Percentiles rank a stretch among this genome's conserved stretches.
Conservation (phyloP, 2,113 vertebrate genomes). For the Ptilonorhynchus violaceus region DNA sequence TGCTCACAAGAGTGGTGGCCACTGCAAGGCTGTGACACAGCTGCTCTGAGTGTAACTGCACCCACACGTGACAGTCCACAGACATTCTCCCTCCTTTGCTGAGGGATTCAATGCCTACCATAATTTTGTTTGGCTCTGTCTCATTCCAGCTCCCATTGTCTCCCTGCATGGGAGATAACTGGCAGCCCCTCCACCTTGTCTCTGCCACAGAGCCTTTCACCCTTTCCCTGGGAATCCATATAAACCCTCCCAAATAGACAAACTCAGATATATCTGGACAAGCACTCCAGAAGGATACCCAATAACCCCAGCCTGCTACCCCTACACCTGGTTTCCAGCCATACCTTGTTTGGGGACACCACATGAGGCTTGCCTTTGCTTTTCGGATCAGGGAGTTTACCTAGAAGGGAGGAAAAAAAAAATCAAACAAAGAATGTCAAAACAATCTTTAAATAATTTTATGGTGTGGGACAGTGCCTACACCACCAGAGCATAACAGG, state of each 20-base stretch:
- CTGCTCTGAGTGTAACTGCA: not conserved
- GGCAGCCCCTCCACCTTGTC: not conserved
- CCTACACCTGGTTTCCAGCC: not conserved
- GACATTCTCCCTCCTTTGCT: not conserved
- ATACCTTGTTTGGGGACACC: slow-evolving; percentile 60
- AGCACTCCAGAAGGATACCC: not conserved
- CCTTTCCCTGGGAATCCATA: not conserved
- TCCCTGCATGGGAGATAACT: not conserved
- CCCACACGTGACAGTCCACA: not conserved
- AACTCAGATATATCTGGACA: not conserved
- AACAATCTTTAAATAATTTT: not conserved
- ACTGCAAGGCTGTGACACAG: not conserved
- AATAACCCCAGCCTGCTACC: not conserved
- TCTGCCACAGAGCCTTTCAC: not conserved
- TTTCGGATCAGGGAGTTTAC: not conserved
- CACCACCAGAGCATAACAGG: not conserved
- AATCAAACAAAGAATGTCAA: not conserved
- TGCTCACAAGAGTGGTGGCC: not conserved
- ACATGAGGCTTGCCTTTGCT: not conserved
- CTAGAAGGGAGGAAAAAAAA: slow-evolving; percentile 24
- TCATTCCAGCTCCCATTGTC: not conserved
- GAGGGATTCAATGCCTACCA: not conserved
- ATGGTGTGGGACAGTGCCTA: not conserved
- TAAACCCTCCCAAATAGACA: not conserved
- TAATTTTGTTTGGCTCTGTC: not conserved